A percentile compares a stretch with the other conserved stretches of the same genome.
Evolutionary conservation across 64 coral and sea anemone species (phyloP).

Genomic region (Anthopleura sola): DNA sequence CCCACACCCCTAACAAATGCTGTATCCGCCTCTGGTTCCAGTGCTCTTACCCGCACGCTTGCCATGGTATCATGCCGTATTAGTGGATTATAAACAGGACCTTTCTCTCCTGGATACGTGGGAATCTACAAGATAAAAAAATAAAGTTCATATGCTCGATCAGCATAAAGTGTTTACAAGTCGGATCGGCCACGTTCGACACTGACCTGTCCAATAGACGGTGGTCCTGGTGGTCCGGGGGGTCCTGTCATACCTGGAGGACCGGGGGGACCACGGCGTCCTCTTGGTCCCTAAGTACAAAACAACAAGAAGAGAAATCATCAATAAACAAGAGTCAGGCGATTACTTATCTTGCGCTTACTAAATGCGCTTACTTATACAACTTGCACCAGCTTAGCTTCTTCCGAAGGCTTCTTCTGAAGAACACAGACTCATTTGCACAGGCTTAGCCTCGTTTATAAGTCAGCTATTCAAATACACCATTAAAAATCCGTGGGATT

Average conservation of each 20-base stretch:
- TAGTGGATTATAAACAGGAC: background rate
- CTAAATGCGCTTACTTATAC: no score
- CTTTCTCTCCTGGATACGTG: conserved; percentile 14
- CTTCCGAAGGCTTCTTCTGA: no score
- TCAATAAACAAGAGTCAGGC: no score
- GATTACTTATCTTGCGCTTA: no score
- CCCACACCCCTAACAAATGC: background rate
- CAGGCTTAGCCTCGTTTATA: no score
- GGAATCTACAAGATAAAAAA: background rate
- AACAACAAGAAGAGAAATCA: background rate
- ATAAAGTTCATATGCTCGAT: no score
- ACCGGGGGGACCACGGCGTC: background rate
- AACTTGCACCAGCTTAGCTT: no score
- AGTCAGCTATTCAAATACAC: no score
- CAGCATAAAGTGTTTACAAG: background rate
- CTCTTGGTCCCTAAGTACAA: background rate
- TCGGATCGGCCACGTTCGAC: background rate
- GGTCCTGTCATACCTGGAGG: background rate
- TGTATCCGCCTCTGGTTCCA: no score
- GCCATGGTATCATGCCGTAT: background rate
- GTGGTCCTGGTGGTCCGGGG: background rate
- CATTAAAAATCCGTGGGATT: no score
- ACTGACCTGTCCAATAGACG: background rate
- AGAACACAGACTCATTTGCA: no score
- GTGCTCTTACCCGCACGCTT: background rate